These are phyloP conservation scores for Drosophila truncata DNA, from an alignment of 1,140 invertebrate genomes.

Conservation along the genomic window DNA sequence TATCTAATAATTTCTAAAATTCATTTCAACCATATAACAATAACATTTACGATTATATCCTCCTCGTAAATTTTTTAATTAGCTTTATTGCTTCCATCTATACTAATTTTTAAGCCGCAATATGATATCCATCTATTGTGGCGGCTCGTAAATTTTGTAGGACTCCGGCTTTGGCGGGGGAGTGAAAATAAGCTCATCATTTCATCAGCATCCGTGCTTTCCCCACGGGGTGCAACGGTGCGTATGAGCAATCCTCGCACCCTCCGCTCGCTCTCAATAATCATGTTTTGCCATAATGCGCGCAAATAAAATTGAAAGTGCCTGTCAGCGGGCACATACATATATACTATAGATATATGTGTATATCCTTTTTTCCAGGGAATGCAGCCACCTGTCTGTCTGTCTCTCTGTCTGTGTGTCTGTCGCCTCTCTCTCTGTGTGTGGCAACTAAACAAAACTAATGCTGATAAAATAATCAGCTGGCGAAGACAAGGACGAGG, in stretches of 20 bases:
- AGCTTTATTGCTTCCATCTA: constrained; percentile 5
- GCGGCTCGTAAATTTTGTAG: not conserved
- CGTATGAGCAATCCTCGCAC: constrained; percentile 66
- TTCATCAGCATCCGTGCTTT: constrained; percentile 16
- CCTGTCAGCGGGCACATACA: constrained; percentile 39
- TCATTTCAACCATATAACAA: not conserved
- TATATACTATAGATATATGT: not conserved
- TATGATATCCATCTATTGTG: constrained; percentile 33
- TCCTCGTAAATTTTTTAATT: constrained; percentile 7
- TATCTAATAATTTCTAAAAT: not conserved
- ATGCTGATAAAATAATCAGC: constrained; percentile 72
- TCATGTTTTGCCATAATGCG: constrained; percentile 67
- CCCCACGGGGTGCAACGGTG: constrained; percentile 58
- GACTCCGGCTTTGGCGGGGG: not conserved
- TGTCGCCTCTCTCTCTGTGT: not conserved
- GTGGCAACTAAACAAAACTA: constrained; percentile 60
- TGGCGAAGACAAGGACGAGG: constrained; percentile 8
- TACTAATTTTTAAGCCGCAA: constrained; percentile 1
- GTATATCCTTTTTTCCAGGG: constrained; percentile 19
- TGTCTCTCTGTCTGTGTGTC: not conserved
- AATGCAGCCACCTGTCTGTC: constrained; percentile 67
- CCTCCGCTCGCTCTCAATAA: constrained; percentile 43
- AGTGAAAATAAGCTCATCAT: constrained; percentile 35
- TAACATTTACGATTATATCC: not conserved
- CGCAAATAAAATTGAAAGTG: constrained; percentile 81